A percentile compares a stretch with the other conserved stretches of the same genome.
phyloP scores from a whole-genome alignment of 2,888 invertebrate species.

The Harpalus rubripes region DNA sequence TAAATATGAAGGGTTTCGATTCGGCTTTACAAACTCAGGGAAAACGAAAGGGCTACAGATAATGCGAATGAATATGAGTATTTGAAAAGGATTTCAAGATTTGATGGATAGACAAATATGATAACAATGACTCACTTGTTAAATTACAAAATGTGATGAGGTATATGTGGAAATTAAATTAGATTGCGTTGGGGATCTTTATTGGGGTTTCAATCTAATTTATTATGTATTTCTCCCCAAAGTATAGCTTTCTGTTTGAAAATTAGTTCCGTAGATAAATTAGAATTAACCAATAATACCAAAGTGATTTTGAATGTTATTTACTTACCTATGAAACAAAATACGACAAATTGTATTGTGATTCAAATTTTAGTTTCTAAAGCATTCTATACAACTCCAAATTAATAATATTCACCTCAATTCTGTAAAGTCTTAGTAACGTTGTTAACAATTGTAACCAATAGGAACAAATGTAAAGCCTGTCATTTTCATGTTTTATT shows the following conservation, averaged over 20 bases:
- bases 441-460: too few relatives aligned
- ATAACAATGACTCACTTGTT: constrained; percentile 9
- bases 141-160: constrained; percentile 16
- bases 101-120: constrained; percentile 28
- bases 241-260: background rate
- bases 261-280: background rate
- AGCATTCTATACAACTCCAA: too few relatives aligned
- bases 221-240: background rate
- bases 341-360: too few relatives aligned
- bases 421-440: too few relatives aligned
- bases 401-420: too few relatives aligned
- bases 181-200: background rate
- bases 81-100: constrained; percentile 39
- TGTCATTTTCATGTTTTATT: too few relatives aligned
- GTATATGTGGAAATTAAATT: constrained; percentile 2
- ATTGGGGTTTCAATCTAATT: constrained; percentile 11
- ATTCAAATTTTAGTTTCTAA: too few relatives aligned
- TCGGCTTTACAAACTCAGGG: background rate
- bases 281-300: background rate
- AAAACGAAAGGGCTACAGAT: background rate
- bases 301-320: too few relatives aligned
- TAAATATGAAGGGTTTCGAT: constrained; percentile 47
- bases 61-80: constrained; percentile 11
- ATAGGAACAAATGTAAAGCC: too few relatives aligned
- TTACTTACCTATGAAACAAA: too few relatives aligned